Percentiles rank a stretch among this genome's conserved stretches.
These are phyloP conservation scores for Oligia latruncula DNA, from an alignment of 2,888 invertebrate species.

Conservation along the genomic window DNA sequence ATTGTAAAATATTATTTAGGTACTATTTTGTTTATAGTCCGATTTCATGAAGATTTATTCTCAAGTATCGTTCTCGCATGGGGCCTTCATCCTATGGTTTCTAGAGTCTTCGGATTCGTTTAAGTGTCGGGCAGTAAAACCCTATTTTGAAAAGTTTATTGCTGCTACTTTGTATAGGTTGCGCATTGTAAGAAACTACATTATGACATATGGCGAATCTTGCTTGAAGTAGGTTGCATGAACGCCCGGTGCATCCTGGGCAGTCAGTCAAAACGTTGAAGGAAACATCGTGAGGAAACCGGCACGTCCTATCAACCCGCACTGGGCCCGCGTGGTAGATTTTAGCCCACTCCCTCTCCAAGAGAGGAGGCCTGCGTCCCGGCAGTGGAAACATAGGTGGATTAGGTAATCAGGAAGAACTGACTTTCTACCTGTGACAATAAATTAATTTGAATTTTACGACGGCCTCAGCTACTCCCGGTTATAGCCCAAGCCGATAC, in stretches of 20 bases:
- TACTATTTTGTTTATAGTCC: neutral
- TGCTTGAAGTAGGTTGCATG: neutral
- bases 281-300: too few species aligned
- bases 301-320: too few species aligned
- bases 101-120: slow-evolving; percentile 16
- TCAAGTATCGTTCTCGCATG: neutral
- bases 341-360: too few species aligned
- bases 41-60: neutral
- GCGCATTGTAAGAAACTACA: neutral
- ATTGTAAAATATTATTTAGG: neutral
- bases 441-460: neutral
- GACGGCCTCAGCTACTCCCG: neutral
- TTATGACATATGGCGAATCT: neutral
- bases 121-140: slow-evolving; percentile 42
- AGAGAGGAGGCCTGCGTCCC: too few species aligned
- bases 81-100: neutral
- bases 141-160: slow-evolving; percentile 27
- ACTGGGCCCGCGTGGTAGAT: too few species aligned
- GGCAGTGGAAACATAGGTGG: too few species aligned
- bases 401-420: neutral
- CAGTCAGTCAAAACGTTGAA: too few species aligned
- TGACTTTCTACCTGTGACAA: neutral
- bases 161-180: slow-evolving; percentile 13
- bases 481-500: neutral
- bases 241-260: neutral